Conservation (phyloP, 1,140 invertebrate genomes). For the Drosophila nannoptera region DNA sequence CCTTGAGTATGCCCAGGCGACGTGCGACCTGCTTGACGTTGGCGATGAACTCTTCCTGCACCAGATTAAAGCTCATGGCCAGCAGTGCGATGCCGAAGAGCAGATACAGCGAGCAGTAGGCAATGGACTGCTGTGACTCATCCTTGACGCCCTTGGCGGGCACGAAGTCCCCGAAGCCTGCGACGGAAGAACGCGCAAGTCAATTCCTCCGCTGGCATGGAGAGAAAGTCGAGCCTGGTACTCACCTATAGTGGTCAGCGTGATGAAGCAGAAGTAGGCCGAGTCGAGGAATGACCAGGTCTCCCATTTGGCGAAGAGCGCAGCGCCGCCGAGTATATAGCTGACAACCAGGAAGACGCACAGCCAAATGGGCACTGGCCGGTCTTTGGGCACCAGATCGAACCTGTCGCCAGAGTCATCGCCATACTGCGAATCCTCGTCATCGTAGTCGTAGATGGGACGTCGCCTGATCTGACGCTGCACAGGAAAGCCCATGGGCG, state of each 20-base stretch:
- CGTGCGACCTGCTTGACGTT: slow-evolving; percentile 91
- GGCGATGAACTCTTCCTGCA: slow-evolving; percentile 94
- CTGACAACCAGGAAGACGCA: slow-evolving; percentile 93
- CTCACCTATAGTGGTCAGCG: slow-evolving; percentile 92
- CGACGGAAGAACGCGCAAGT: slow-evolving; percentile 8
- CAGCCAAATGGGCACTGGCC: slow-evolving; percentile 93
- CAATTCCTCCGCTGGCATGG: neutral
- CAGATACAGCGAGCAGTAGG: slow-evolving; percentile 94
- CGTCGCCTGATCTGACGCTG: slow-evolving; percentile 80
- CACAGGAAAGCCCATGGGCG: slow-evolving; percentile 84
- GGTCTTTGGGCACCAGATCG: slow-evolving; percentile 70
- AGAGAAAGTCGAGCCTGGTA: neutral
- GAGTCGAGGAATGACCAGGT: slow-evolving; percentile 93
- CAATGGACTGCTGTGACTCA: slow-evolving; percentile 88
- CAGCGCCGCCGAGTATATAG: slow-evolving; percentile 93
- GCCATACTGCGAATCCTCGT: slow-evolving; percentile 80
- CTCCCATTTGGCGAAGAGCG: slow-evolving; percentile 92
- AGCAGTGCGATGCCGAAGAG: slow-evolving; percentile 97
- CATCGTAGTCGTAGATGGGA: slow-evolving; percentile 66
- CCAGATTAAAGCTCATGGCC: slow-evolving; percentile 99
- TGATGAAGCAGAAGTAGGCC: slow-evolving; percentile 97
- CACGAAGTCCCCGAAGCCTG: slow-evolving; percentile 94
- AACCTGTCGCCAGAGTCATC: slow-evolving; percentile 80
- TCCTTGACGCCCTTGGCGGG: slow-evolving; percentile 88
- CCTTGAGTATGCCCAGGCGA: slow-evolving; percentile 91